Conservation (phyloP, 2,797 vertebrate species). For the Denticeps clupeoides region DNA sequence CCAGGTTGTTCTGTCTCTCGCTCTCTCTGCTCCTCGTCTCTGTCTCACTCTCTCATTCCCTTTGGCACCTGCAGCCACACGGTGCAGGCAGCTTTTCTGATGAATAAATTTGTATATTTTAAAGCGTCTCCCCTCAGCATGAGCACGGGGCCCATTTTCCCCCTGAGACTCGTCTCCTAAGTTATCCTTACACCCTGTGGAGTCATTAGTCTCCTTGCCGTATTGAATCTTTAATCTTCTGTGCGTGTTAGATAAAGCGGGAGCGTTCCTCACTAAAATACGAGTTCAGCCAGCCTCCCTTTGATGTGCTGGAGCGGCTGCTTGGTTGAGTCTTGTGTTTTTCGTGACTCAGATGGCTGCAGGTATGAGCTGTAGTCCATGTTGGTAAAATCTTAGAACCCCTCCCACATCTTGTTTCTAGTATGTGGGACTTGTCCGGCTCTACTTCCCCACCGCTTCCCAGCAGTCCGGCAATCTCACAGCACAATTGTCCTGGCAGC, state of each 20-base stretch:
- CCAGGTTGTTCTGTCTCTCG: constrained; percentile 12
- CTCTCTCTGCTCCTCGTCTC: constrained; percentile 14
- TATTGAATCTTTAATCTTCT: constrained; percentile 71
- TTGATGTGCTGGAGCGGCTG: constrained; percentile 43
- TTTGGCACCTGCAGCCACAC: constrained; percentile 29
- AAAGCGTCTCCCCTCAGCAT: constrained; percentile 44
- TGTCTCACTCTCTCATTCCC: background rate
- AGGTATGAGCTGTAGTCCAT: constrained; percentile 8
- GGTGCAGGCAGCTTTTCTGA: constrained; percentile 41
- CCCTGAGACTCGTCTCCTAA: constrained; percentile 41
- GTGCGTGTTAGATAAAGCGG: constrained; percentile 61
- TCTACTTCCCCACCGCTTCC: constrained; percentile 12
- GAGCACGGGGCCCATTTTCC: constrained; percentile 26
- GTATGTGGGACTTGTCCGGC: too few species aligned
- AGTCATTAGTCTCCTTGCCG: constrained; percentile 66
- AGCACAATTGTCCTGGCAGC: constrained; percentile 19
- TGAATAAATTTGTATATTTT: constrained; percentile 72
- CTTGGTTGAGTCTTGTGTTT: constrained; percentile 9
- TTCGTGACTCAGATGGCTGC: constrained; percentile 7
- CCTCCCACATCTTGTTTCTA: too few species aligned
- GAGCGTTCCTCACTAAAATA: constrained; percentile 56
- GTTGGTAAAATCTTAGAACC: too few species aligned
- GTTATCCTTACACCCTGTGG: constrained; percentile 56
- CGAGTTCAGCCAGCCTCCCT: constrained; percentile 45
- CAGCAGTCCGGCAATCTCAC: constrained; percentile 11